Conservation (phyloP, 2,797 vertebrate genomes). For the Platyrinchus mystaceus region DNA sequence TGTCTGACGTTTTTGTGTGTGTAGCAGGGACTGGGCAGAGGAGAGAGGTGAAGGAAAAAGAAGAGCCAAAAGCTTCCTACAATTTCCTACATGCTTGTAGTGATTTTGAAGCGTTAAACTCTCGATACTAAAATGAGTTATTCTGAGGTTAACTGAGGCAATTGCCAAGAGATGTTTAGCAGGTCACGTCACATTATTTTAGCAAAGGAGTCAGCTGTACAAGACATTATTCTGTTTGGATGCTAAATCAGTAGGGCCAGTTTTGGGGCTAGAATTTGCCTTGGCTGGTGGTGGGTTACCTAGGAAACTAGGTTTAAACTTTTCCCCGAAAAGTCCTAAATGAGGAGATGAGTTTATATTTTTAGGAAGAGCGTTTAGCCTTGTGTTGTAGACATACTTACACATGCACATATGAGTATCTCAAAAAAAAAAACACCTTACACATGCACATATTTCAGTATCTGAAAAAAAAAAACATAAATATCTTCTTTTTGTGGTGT, state of each 20-base stretch:
- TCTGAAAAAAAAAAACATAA: background rate
- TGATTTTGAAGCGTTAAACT: background rate
- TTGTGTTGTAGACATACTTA: background rate
- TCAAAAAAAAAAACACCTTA: background rate
- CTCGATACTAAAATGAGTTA: background rate
- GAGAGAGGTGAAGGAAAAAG: background rate
- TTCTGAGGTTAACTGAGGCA: background rate
- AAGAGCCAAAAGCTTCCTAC: background rate
- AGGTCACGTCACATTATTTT: background rate
- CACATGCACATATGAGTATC: accelerated
- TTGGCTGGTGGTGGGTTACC: background rate
- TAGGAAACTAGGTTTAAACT: background rate
- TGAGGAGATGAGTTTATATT: background rate
- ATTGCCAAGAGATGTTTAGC: background rate
- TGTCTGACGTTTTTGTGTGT: background rate
- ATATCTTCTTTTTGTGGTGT: background rate
- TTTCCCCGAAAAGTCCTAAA: background rate
- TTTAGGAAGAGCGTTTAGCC: background rate
- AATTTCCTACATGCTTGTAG: background rate
- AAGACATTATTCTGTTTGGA: background rate
- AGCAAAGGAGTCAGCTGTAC: background rate
- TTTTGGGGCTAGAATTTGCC: background rate
- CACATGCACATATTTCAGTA: accelerated
- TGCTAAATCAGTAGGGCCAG: background rate
- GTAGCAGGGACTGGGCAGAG: background rate